A percentile compares a stretch with the other conserved stretches of the same genome.
Evolutionary conservation across 2,888 invertebrate species (phyloP).

Genomic region (Cataglyphis rosenhaueri): DNA sequence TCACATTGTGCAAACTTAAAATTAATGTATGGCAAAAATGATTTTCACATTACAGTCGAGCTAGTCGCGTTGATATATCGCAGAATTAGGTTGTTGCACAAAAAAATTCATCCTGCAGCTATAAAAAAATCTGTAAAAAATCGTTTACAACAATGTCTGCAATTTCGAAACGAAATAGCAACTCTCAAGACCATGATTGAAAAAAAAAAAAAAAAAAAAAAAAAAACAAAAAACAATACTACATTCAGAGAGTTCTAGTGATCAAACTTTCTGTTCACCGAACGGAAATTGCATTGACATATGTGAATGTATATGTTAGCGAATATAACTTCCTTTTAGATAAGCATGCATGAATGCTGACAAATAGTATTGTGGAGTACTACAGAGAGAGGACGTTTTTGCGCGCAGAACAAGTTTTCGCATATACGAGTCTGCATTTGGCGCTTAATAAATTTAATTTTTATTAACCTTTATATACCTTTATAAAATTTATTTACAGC

Average conservation of each 20-base stretch:
- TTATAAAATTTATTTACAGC: slow-evolving; percentile 3
- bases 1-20: not conserved
- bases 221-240: slow-evolving; percentile 4
- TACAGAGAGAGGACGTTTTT: slow-evolving; percentile 38
- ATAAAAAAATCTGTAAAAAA: slow-evolving; percentile 49
- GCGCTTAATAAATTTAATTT: slow-evolving; percentile 27
- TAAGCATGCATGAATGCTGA: slow-evolving; percentile 55
- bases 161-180: slow-evolving; percentile 45
- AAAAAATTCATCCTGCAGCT: slow-evolving; percentile 12
- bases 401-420: slow-evolving; percentile 28
- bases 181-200: slow-evolving; percentile 53
- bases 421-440: slow-evolving; percentile 35
- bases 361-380: slow-evolving; percentile 37
- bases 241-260: slow-evolving; percentile 49
- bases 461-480: slow-evolving; percentile 2
- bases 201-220: slow-evolving; percentile 10
- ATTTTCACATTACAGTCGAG: slow-evolving; percentile 7
- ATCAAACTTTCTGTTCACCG: slow-evolving; percentile 51
- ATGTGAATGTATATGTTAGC: slow-evolving; percentile 45
- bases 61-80: slow-evolving; percentile 5
- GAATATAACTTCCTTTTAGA: slow-evolving; percentile 55
- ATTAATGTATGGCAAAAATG: slow-evolving; percentile 1
- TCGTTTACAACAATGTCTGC: slow-evolving; percentile 49
- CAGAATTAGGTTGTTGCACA: slow-evolving; percentile 33
- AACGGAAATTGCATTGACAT: slow-evolving; percentile 54